Conservation (phyloP, 2,113 vertebrate species). For the Oryzias javanicus region DNA sequence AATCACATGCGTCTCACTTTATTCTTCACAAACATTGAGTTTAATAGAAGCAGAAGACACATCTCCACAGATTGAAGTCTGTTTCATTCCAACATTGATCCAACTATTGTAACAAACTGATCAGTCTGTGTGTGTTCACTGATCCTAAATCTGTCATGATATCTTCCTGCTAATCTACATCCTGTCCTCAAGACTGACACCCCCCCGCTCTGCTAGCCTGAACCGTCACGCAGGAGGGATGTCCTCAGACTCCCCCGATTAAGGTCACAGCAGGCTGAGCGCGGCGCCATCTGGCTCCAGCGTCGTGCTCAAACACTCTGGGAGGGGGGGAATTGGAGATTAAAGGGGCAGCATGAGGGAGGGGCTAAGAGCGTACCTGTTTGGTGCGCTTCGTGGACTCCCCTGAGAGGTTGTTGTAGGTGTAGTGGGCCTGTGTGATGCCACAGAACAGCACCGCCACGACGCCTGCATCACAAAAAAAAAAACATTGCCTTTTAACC, state of each 20-base stretch:
- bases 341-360: not conserved
- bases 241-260: constrained; percentile 61
- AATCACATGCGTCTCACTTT: not conserved
- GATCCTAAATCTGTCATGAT: constrained; percentile 20
- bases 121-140: not conserved
- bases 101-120: not conserved
- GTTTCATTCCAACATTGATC: not conserved
- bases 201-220: constrained; percentile 22
- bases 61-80: too few species aligned
- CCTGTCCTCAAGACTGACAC: constrained; percentile 31
- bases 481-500: not conserved
- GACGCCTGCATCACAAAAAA: constrained; percentile 78
- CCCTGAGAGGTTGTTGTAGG: constrained; percentile 90
- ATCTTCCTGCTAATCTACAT: constrained; percentile 44
- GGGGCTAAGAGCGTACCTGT: constrained; percentile 76
- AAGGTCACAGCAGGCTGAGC: constrained; percentile 64
- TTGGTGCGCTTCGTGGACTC: constrained; percentile 94
- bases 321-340: not conserved
- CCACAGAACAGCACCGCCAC: constrained; percentile 95
- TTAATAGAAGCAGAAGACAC: not conserved
- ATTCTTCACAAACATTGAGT: not conserved
- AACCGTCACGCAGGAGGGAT: constrained; percentile 27
- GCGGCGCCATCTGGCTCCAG: constrained; percentile 56
- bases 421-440: constrained; percentile 96
- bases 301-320: not conserved